Evolutionary conservation across 2,888 invertebrate species (phyloP), one percentile per base, ranked within the genome.

Genomic region (Steinernema carpocapsae): DNA sequence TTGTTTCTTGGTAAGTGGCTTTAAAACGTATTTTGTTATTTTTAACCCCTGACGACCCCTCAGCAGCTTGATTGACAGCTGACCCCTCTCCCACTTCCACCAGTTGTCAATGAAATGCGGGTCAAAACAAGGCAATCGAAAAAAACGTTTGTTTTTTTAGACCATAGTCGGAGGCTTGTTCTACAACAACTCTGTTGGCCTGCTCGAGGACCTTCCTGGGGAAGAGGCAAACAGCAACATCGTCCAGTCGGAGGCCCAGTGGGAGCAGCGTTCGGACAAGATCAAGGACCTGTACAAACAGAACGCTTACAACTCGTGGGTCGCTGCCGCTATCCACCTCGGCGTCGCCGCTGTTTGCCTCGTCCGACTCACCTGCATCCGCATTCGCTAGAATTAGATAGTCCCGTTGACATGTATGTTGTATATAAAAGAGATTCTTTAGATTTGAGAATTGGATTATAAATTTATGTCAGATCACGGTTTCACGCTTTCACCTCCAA

Each of bases 1-100:
- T n/a, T 72, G 82, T 56, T 84, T 84, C 42, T 74, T 83, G 81
- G 84, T 84, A 45, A 72, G 81, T 76, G 43, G 51, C 17, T n/a
- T n/a, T 22, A 17, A 14, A 37, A 10, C 12, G 7, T 42, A 24
- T 46, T 19, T 64, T 64, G 26, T 3, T 32, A 1, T 32, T 70
- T 70, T 32, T 45, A 4, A n/a, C 48, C 19, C 14, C 48, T 48
- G 48, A 7, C 14, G 19, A 48, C 19, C 48, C 10, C 10, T 14
- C 17, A 14, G 19, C 7, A 48, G 3, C 19, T 19, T n/a, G 48
- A 4, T 2, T 3, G 19, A 7, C 48, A 48, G 4, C 17, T 48
- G 48, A 48, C 19, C 6, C 4, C 48, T n/a, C n/a, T 52, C 52
- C 4, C 22, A 52, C 4, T 52, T 52, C 22, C 24, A 4, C 7